A percentile compares a stretch with the other conserved stretches of the same genome.
Conservation (phyloP, 2,797 vertebrate species). For the Forpus xanthops region DNA sequence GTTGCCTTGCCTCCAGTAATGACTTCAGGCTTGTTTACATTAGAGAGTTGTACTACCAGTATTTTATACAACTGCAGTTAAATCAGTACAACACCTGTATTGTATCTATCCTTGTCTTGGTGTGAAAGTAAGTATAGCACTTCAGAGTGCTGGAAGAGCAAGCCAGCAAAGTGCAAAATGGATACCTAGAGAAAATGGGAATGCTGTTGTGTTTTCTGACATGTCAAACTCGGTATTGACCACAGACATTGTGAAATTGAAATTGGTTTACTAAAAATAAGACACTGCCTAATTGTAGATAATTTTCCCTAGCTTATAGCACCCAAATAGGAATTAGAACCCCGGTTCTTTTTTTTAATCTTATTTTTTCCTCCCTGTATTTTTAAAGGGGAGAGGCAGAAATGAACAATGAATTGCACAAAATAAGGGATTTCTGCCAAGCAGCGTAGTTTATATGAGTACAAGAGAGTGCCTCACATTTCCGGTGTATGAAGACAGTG, state of each 20-base stretch:
- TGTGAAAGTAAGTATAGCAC: background rate
- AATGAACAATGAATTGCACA: background rate
- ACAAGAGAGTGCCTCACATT: background rate
- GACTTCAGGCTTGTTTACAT: slow-evolving; percentile 40
- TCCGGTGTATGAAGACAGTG: background rate
- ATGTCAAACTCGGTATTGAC: background rate
- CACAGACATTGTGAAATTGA: background rate
- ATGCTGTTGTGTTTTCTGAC: background rate
- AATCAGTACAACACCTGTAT: slow-evolving; percentile 39
- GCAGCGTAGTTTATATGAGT: background rate
- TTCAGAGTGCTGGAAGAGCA: background rate
- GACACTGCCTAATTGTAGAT: background rate
- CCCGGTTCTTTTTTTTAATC: background rate
- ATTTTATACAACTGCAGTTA: background rate
- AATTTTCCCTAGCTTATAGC: background rate
- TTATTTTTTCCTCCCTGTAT: background rate
- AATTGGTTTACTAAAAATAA: slow-evolving; percentile 45
- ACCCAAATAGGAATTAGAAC: slow-evolving; percentile 1
- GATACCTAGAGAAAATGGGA: background rate
- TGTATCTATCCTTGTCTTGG: background rate
- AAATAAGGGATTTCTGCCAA: slow-evolving; percentile 8
- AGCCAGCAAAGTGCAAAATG: background rate
- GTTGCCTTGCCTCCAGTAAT: slow-evolving; percentile 36
- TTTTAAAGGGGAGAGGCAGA: background rate
- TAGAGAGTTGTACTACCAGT: slow-evolving; percentile 44